Base-by-base conservation (phyloP, 2,888 invertebrate species). In the Leistus spinibarbis region DNA sequence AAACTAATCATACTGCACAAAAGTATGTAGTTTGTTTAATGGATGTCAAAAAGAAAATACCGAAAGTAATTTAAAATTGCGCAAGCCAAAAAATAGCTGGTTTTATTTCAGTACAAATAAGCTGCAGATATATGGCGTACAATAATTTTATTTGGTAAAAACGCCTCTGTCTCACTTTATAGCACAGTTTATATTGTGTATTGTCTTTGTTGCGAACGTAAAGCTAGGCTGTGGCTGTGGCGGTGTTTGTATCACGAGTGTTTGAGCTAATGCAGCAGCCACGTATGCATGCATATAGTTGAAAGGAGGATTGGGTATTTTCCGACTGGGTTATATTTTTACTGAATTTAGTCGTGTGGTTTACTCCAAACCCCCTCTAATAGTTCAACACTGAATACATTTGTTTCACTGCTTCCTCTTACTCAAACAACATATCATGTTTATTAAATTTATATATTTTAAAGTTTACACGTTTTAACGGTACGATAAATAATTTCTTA, bases 341-440 rank as follows among this genome's bases (percentile, higher is more conserved):
- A 69, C 76, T 69, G 68, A 76, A 76, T 73, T 69, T 77, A 76
- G 73, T 69, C 76, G 72, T 10, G 77, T 63, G 77, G 72, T 76
- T 77, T 73, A 77, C 72, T 77, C 72, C 66, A 67, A 27, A 22
- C 17, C 56, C 65, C 68, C 68, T 76, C 72, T 76, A 77, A 75
- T 69, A 73, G 77, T 76, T 72, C 77, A 76, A 40, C 70, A 64
- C 76, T 72, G 69, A 68, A 69, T 67, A 53, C 73, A 76, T 77
- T 76, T 76, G 68, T 73, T 73, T 63, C 24, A 13, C 7, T 40
- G 40, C 13, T 40, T n/a, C n/a, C n/a, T n/a, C n/a, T n/a, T n/a
- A n/a, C n/a, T n/a, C n/a, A n/a, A n/a, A n/a, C n/a, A n/a, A n/a
- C n/a, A n/a, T n/a, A n/a, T n/a, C n/a, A n/a, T n/a, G n/a, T n/a